Percentiles rank a stretch among this genome's conserved stretches.
phyloP scores from a whole-genome alignment of 2,113 vertebrate species.

The Rana temporaria region DNA sequence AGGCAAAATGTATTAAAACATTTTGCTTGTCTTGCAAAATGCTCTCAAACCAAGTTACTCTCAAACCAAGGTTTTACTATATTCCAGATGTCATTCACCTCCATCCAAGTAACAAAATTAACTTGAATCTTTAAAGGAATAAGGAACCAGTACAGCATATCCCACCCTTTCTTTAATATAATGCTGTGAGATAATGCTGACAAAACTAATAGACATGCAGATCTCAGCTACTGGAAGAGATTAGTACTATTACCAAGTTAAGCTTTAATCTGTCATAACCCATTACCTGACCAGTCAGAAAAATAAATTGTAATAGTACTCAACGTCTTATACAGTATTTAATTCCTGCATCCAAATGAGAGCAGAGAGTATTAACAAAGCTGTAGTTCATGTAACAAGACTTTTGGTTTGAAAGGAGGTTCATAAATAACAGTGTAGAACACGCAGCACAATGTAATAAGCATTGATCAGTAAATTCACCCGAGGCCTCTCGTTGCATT shows the following conservation, averaged over 20 bases:
- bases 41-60: no score
- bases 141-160: slow-evolving; percentile 63
- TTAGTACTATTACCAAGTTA: slow-evolving; percentile 68
- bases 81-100: no score
- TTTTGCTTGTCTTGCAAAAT: no score
- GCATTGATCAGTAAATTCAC: slow-evolving; percentile 46
- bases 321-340: slow-evolving; percentile 60
- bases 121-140: background rate
- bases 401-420: slow-evolving; percentile 62
- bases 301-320: slow-evolving; percentile 64
- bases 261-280: slow-evolving; percentile 66
- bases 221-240: slow-evolving; percentile 68
- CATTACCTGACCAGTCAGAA: slow-evolving; percentile 64
- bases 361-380: slow-evolving; percentile 56
- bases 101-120: no score
- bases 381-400: slow-evolving; percentile 57
- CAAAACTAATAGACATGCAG: slow-evolving; percentile 70
- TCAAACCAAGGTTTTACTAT: no score
- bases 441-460: slow-evolving; percentile 44
- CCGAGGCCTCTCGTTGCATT: slow-evolving; percentile 25
- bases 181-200: slow-evolving; percentile 68
- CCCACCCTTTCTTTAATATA: slow-evolving; percentile 64
- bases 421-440: slow-evolving; percentile 39
- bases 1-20: no score
- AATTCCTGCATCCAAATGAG: slow-evolving; percentile 62